A percentile compares a stretch with the other conserved stretches of the same genome.
Conservation (phyloP, 2,888 invertebrate genomes). For the Lepas anatifera region DNA sequence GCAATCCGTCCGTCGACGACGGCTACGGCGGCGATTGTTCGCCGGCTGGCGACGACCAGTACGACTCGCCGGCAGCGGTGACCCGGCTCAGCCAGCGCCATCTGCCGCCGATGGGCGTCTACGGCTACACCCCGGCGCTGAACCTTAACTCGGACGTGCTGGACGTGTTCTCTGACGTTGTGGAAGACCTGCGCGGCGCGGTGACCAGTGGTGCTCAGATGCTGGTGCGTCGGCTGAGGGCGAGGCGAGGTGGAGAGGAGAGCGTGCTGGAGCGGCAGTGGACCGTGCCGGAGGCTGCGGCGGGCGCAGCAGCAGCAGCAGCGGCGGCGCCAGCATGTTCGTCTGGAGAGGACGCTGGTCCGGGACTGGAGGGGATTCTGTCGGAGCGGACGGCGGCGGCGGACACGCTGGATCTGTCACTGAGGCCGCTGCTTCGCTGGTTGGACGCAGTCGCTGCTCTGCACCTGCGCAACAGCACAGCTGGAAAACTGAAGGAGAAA, state of each 20-base stretch:
- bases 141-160: conserved; percentile 74
- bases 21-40: too few relatives aligned
- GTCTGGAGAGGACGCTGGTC: not conserved
- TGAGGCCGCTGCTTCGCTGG: conserved; percentile 51
- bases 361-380: not conserved
- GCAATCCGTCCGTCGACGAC: too few relatives aligned
- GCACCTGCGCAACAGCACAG: conserved; percentile 94
- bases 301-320: conserved; percentile 72
- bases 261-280: conserved; percentile 42
- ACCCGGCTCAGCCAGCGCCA: conserved; percentile 49
- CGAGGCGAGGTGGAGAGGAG: conserved; percentile 35
- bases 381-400: conserved; percentile 69
- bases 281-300: conserved; percentile 68
- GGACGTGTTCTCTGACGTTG: conserved; percentile 59
- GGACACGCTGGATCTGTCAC: conserved; percentile 77
- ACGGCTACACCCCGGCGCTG: conserved; percentile 64
- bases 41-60: conserved; percentile 5
- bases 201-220: conserved; percentile 79
- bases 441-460: conserved; percentile 59
- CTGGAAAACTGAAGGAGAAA: too few relatives aligned
- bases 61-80: conserved; percentile 33
- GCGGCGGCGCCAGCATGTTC: conserved; percentile 74
- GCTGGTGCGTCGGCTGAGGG: conserved; percentile 64
- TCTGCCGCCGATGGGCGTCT: conserved; percentile 59
- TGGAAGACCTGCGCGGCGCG: conserved; percentile 67